phyloP scores from a whole-genome alignment of 1,140 invertebrate genomes.

The Temnothorax curvispinosus region DNA sequence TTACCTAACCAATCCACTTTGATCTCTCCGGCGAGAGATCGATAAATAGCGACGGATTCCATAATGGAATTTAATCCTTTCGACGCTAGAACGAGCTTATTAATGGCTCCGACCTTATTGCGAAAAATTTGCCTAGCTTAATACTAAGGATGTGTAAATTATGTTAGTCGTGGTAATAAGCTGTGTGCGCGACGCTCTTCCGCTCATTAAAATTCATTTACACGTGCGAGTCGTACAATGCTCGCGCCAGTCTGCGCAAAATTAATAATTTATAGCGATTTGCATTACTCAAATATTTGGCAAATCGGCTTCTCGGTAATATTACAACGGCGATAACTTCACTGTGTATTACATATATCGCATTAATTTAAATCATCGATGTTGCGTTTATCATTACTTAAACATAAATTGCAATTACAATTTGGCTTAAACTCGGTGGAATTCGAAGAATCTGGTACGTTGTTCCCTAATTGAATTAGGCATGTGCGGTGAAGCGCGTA shows the following conservation, averaged over 20 bases:
- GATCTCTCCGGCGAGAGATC: constrained; percentile 37
- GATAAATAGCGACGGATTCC: constrained; percentile 41
- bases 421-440: background rate
- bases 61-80: constrained; percentile 40
- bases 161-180: background rate
- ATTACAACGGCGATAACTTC: background rate
- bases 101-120: constrained; percentile 6
- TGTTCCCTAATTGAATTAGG: constrained; percentile 32
- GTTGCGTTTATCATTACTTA: background rate
- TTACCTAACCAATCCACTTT: constrained; percentile 51
- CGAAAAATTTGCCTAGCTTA: constrained; percentile 13
- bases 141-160: constrained; percentile 19
- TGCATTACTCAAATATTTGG: background rate
- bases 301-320: background rate
- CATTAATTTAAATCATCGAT: background rate
- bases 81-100: constrained; percentile 24
- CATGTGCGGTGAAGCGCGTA: background rate
- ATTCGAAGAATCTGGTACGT: constrained; percentile 3
- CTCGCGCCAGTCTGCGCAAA: background rate
- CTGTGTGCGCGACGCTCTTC: background rate
- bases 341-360: too few relatives aligned
- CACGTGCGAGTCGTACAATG: background rate
- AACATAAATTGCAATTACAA: background rate
- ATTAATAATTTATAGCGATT: background rate
- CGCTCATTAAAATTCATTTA: background rate